Base-by-base conservation (phyloP, 2,888 invertebrate species). In the Cremastinae sp. region DNA sequence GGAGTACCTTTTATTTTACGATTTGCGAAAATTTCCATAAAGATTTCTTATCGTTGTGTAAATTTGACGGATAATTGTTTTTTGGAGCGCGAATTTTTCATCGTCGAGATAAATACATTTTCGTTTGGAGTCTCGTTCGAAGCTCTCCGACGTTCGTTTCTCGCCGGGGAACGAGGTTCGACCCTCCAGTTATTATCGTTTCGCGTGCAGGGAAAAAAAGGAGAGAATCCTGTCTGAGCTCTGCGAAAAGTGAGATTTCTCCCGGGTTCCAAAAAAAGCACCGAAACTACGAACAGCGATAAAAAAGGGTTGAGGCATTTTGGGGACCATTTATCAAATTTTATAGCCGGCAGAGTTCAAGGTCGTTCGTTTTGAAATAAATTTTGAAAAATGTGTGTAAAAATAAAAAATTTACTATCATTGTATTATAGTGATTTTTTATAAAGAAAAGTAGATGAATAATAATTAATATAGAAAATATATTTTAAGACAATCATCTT, bases 211-310 rank as follows among this genome's bases (percentile, higher is more conserved):
- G 4, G n/a, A 37, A 39, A 74, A 58, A 62, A 28, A n/a, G 47
- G 58, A 53, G 47, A 18, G 70, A 74, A 66, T 73, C 69, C 58
- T 47, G 68, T 68, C 69, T 65, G 75, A 70, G 69, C 70, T 66
- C 68, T 75, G 49, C 1, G 35, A 47, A 37, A 59, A 62, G 43
- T 22, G 43, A 35, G 10, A 51, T 64, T 64, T 41, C 14, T 53
- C 41, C 28, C 18, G n/a, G 8, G 1, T 7, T 51, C 12, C 3
- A n/a, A 55, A 41, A 55, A 64, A 68, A 62, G 51, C 66, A 47
- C 16, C 20, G 55, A 37, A 20, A 41, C 69, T 37, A 37, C 53
- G 18, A 49, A 49, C 45, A 61, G 43, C 65, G 62, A 41, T 28
- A 39, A 12, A 58, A 35, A 66, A 49, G 5, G 10, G 16, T 16